phyloP scores from a whole-genome alignment of 2,888 invertebrate genomes.

The Merodon equestris region DNA sequence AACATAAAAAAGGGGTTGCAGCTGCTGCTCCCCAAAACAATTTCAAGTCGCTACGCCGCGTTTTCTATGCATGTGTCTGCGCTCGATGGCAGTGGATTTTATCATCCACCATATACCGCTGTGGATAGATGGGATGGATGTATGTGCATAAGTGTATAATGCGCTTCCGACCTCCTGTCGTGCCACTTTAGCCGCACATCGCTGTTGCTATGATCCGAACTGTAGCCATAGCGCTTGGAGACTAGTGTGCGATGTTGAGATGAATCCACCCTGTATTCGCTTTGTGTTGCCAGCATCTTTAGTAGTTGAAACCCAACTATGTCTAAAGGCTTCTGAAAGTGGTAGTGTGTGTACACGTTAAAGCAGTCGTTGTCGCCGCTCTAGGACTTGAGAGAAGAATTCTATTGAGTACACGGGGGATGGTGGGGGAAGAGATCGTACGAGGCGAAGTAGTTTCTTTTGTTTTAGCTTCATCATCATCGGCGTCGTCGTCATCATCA shows the following conservation, averaged over 20 bases:
- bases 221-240: too few species aligned
- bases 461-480: slow-evolving; percentile 57
- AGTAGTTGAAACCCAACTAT: slow-evolving; percentile 28
- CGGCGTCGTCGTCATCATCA: slow-evolving; percentile 12
- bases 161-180: slow-evolving; percentile 57
- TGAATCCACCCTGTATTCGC: too few species aligned
- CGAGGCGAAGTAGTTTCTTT: slow-evolving; percentile 45
- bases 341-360: slow-evolving; percentile 1
- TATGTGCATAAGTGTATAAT: slow-evolving; percentile 33
- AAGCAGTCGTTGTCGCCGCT: slow-evolving; percentile 5
- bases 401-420: slow-evolving; percentile 34
- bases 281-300: background rate
- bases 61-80: slow-evolving; percentile 57
- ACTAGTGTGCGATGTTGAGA: too few species aligned
- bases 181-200: slow-evolving; percentile 38
- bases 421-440: background rate
- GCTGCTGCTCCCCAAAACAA: slow-evolving; percentile 16
- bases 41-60: background rate
- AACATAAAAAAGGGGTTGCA: slow-evolving; percentile 7
- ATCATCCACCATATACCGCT: too few species aligned
- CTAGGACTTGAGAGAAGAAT: slow-evolving; percentile 16
- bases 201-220: slow-evolving; percentile 25
- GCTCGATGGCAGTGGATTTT: background rate
- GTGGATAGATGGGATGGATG: slow-evolving; percentile 39
- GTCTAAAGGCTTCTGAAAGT: slow-evolving; percentile 40